Evolutionary conservation across 2,888 invertebrate species (phyloP), one percentile per base, ranked within the genome.

Genomic region (Cerastis leucographa): DNA sequence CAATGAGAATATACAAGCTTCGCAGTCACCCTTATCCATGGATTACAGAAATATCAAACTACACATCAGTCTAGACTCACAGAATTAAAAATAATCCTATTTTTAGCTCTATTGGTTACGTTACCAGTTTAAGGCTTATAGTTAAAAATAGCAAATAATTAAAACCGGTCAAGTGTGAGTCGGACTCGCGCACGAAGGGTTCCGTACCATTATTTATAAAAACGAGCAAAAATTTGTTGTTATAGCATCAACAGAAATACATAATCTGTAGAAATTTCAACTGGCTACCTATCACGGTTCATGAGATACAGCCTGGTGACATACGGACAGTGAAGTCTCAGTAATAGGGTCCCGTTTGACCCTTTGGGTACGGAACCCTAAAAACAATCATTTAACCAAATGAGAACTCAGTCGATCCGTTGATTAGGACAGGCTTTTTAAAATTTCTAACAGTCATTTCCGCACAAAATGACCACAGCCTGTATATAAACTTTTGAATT

Each of bases 401-500:
- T 9, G 6, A 22, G 40, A 40, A 22, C 22, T 40, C 25, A 14
- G 6, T 54, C 12, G 5, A 11, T 54, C n/a, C 54, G n/a, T 25
- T 56, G 25, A 56, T 25, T 54, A 12, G 11, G n/a, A n/a, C n/a
- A n/a, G 11, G n/a, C 5, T 29, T 59, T 56, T n/a, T n/a, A n/a
- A n/a, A n/a, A 25, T 62, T 42, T 25, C 19, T 17, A 11, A 8
- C 6, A n/a, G 59, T 49, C 25, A 8, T 42, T 14, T 12, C 9
- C 6, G 25, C 44, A n/a, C 8, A 12, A 64, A 74, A 68, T 25
- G 40, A 68, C 22, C 7, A 68, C 85, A 78, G 3, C 69, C 79
- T 84, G 68, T 87, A 74, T 72, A 79, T 66, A 79, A 76, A 84
- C 79, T 79, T 86, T 84, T 81, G 74, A 85, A 84, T 68, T 74